Evolutionary conservation across 2,888 invertebrate genomes (phyloP).

Genomic region (Exephanes ischioxanthus): DNA sequence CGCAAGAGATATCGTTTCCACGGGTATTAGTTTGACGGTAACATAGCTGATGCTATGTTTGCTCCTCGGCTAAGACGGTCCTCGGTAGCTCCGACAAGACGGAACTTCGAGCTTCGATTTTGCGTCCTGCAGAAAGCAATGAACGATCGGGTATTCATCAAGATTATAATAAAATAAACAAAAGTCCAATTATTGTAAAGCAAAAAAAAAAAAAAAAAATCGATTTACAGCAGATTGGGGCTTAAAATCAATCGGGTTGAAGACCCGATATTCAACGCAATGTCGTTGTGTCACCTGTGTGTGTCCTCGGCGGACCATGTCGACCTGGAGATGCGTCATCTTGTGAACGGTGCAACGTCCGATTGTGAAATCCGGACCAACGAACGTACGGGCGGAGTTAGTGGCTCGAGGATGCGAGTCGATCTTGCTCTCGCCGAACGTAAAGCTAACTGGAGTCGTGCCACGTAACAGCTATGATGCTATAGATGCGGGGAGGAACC

Average conservation of each 20-base stretch:
- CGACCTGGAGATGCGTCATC: constrained; percentile 72
- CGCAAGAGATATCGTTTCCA: constrained; percentile 25
- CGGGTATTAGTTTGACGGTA: constrained; percentile 6
- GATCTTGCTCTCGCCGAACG: constrained; percentile 70
- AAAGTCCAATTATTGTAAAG: neutral
- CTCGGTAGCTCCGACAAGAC: constrained; percentile 23
- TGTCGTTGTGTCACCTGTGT: constrained; percentile 72
- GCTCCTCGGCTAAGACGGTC: constrained; percentile 40
- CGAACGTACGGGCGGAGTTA: constrained; percentile 5
- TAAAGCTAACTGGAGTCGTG: constrained; percentile 5
- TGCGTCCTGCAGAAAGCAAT: neutral
- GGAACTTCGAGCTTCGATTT: constrained; percentile 20
- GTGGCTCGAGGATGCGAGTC: constrained; percentile 53
- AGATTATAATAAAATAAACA: neutral
- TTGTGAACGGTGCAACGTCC: constrained; percentile 74
- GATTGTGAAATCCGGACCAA: constrained; percentile 74
- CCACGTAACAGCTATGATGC: constrained; percentile 5
- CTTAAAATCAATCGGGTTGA: constrained; percentile 60
- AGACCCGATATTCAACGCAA: constrained; percentile 68
- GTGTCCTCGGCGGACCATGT: constrained; percentile 66
- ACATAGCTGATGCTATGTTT: constrained; percentile 31
- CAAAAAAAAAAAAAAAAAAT: no score
- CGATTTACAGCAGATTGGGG: neutral
- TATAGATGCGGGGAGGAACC: constrained; percentile 63
- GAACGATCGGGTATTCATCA: constrained; percentile 1